These are phyloP conservation scores for Hippocampus kuda DNA, from an alignment of 2,797 vertebrate genomes.

Conservation along the genomic window DNA sequence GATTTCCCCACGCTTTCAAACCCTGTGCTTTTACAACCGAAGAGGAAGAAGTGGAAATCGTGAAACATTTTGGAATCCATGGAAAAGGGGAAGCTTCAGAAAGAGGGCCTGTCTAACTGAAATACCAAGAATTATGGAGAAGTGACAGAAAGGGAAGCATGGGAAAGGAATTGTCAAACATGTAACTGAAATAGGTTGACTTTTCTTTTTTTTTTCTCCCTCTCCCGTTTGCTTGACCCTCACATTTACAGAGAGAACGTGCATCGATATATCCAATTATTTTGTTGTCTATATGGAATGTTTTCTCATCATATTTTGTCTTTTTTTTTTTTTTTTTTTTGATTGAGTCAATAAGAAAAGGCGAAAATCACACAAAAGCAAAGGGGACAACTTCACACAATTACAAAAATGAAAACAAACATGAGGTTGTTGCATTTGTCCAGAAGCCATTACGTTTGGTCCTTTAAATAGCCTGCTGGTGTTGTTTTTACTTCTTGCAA, in stretches of 20 bases:
- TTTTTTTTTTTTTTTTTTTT: no score
- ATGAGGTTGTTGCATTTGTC: background rate
- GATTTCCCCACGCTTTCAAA: slow-evolving; percentile 73
- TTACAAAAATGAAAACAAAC: no score
- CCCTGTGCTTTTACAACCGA: slow-evolving; percentile 74
- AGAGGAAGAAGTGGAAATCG: slow-evolving; percentile 91
- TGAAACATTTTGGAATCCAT: slow-evolving; percentile 91
- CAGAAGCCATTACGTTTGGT: background rate
- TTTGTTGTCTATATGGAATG: background rate
- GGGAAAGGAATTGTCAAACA: slow-evolving; percentile 79
- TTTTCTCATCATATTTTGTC: background rate
- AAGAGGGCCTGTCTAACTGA: slow-evolving; percentile 78
- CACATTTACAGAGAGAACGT: background rate
- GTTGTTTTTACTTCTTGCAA: no score
- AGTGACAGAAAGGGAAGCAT: slow-evolving; percentile 97
- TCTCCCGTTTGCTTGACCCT: slow-evolving; percentile 10
- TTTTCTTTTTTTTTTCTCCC: background rate
- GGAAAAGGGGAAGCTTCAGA: slow-evolving; percentile 89
- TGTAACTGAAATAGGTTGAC: slow-evolving; percentile 62
- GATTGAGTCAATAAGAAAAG: no score
- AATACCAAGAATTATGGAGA: slow-evolving; percentile 92
- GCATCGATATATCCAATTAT: background rate
- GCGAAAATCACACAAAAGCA: no score
- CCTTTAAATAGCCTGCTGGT: background rate
- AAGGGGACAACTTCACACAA: no score